These are phyloP conservation scores for Cichlasoma orientale DNA, from an alignment of 2,797 vertebrate genomes.

Conservation along the genomic window DNA sequence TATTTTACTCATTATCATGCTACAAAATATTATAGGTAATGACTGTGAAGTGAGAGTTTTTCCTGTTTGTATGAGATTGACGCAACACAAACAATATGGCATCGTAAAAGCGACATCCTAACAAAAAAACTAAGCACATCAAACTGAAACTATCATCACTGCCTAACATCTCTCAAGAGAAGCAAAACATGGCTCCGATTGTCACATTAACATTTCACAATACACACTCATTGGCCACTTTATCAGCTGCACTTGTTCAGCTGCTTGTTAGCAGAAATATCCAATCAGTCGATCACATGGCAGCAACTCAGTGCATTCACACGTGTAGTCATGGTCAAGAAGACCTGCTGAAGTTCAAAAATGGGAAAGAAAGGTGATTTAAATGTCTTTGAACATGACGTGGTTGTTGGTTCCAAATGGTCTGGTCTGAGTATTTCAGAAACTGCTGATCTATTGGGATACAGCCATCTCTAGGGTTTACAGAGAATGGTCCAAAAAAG, in stretches of 20 bases:
- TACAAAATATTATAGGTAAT: background rate
- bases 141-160: background rate
- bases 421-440: background rate
- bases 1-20: background rate
- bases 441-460: background rate
- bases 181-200: background rate
- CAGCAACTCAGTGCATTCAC: background rate
- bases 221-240: background rate
- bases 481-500: background rate
- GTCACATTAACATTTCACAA: background rate
- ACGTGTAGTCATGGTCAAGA: fast-evolving
- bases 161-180: background rate
- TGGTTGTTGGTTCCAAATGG: too few relatives aligned
- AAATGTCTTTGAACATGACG: background rate
- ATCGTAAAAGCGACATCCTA: too few relatives aligned
- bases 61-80: background rate
- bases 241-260: background rate
- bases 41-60: background rate
- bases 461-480: background rate
- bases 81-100: background rate
- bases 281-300: too few relatives aligned
- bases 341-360: background rate
- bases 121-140: background rate
- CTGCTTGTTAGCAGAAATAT: background rate
- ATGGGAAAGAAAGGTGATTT: background rate